A percentile compares a stretch with the other conserved stretches of the same genome.
phyloP scores from a whole-genome alignment of 2,797 vertebrate species.

The Morelia viridis region DNA sequence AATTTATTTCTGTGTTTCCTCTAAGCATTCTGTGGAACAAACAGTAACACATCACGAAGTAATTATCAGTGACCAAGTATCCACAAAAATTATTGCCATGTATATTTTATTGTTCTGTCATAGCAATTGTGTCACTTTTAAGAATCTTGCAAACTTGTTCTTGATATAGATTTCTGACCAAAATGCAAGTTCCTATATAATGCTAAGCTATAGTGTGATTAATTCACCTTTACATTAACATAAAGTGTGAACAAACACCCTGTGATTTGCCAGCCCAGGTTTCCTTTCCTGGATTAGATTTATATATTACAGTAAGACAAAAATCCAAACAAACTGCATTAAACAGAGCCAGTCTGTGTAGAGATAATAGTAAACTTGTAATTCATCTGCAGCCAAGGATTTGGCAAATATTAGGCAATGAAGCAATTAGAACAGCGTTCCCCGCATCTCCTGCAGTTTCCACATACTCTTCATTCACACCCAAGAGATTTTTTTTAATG shows the following conservation, averaged over 20 bases:
- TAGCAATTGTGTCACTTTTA: not conserved
- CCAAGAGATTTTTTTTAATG: not conserved
- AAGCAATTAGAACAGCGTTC: not conserved
- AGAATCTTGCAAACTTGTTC: not conserved
- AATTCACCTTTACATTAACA: not conserved
- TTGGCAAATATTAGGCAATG: not conserved
- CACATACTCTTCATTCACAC: not conserved
- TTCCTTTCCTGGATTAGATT: not conserved
- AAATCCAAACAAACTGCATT: not conserved
- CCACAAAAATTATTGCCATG: not conserved
- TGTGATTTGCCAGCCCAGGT: not conserved
- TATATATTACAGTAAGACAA: not conserved
- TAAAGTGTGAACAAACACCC: not conserved
- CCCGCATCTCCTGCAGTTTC: not conserved
- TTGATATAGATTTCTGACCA: not conserved
- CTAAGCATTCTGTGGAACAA: not conserved
- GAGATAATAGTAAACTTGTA: not conserved
- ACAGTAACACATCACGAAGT: not conserved
- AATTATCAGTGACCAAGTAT: conserved; percentile 5
- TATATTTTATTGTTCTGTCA: not conserved
- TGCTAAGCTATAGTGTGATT: not conserved
- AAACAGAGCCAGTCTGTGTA: not conserved
- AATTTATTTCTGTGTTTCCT: not conserved
- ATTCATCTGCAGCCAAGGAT: not conserved
- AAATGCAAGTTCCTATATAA: not conserved